These are phyloP conservation scores for Drosophila vallismaia DNA, from an alignment of 2,888 invertebrate genomes.

Conservation along the genomic window DNA sequence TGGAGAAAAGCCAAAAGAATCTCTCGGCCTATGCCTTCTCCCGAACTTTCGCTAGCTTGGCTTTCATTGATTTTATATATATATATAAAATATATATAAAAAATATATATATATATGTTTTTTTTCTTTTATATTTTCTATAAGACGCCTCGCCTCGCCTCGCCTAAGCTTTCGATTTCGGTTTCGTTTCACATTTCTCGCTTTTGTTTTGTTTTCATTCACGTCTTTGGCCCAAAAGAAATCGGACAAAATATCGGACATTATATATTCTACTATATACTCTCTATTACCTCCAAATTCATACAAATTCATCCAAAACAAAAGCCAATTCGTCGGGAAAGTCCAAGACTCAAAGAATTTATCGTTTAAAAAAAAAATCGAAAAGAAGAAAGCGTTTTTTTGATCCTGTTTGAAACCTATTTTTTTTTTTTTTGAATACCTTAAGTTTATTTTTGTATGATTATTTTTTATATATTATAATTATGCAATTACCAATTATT, in stretches of 20 bases:
- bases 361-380: neutral
- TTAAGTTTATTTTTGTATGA: conserved; percentile 16
- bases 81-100: conserved; percentile 10
- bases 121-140: conserved; percentile 50
- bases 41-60: conserved; percentile 43
- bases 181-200: conserved; percentile 45
- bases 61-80: conserved; percentile 45
- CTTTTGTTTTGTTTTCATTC: conserved; percentile 46
- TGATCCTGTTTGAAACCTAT: conserved; percentile 2
- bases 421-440: conserved; percentile 18
- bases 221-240: conserved; percentile 48
- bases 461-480: conserved; percentile 8
- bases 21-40: conserved; percentile 1
- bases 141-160: conserved; percentile 42
- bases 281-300: neutral
- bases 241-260: conserved; percentile 9
- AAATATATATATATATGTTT: conserved; percentile 19
- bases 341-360: conserved; percentile 28
- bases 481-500: conserved; percentile 8
- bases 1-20: conserved; percentile 20
- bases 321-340: neutral
- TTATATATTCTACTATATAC: conserved; percentile 9
- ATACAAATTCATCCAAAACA: neutral
- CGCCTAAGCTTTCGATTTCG: conserved; percentile 58
- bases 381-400: conserved; percentile 6